A percentile compares a stretch with the other conserved stretches of the same genome.
Conservation (phyloP, 2,797 vertebrate species). For the Thamnophis elegans region DNA sequence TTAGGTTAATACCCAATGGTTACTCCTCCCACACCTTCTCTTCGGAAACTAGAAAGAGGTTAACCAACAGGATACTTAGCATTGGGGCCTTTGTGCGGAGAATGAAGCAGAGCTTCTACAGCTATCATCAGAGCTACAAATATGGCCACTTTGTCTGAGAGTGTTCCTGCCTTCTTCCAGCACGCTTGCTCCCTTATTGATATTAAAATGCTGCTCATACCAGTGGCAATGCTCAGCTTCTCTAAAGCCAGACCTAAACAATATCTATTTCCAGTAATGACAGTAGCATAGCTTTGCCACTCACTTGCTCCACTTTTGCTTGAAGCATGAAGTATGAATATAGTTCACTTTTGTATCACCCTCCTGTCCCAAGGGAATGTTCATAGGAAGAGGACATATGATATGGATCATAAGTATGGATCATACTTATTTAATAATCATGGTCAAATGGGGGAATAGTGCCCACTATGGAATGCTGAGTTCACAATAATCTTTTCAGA, state of each 20-base stretch:
- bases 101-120: neutral
- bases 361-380: neutral
- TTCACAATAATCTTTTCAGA: neutral
- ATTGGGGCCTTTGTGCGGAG: neutral
- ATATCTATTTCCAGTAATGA: neutral
- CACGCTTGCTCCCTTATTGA: neutral
- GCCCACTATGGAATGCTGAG: neutral
- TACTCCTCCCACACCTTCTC: too few species aligned
- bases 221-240: neutral
- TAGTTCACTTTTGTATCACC: neutral
- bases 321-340: neutral
- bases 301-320: too few species aligned
- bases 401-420: too few species aligned
- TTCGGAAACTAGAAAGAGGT: too few species aligned
- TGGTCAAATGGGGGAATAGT: neutral
- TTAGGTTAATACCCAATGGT: too few species aligned
- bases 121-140: neutral
- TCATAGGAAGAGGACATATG: neutral
- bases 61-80: neutral
- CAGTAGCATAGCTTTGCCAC: too few species aligned
- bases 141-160: neutral
- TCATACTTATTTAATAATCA: neutral
- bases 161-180: neutral
- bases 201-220: neutral
- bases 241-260: neutral